These are phyloP conservation scores for Dryococelus australis DNA, from an alignment of 2,888 invertebrate genomes.

Conservation along the genomic window DNA sequence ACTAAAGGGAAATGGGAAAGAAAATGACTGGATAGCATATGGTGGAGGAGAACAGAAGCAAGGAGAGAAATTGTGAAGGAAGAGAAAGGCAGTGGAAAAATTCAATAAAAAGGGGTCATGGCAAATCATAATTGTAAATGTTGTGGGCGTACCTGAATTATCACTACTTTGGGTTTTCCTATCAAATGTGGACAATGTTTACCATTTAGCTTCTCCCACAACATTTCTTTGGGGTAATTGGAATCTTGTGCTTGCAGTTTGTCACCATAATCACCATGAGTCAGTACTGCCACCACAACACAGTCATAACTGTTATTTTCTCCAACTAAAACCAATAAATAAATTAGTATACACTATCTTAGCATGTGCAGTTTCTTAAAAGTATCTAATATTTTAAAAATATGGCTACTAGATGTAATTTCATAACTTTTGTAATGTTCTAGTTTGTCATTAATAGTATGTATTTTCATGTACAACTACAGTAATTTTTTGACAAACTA, in stretches of 20 bases:
- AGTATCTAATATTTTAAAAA: no score
- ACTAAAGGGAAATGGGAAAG: not conserved
- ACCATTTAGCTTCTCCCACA: constrained; percentile 16
- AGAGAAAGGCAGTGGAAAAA: no score
- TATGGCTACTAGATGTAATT: no score
- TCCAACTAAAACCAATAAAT: not conserved
- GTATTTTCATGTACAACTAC: no score
- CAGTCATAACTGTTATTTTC: not conserved
- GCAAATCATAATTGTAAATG: no score
- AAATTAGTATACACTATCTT: not conserved
- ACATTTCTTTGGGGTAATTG: not conserved
- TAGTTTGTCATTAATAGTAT: no score
- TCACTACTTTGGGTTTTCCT: not conserved
- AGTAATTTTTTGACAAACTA: no score
- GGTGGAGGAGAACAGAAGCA: no score
- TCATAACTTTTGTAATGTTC: no score
- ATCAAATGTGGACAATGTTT: not conserved
- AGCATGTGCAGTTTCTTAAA: no score
- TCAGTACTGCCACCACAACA: not conserved
- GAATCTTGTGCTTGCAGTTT: not conserved
- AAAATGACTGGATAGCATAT: not conserved
- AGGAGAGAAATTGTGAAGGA: no score
- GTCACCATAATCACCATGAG: not conserved
- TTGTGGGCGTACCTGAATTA: not conserved
- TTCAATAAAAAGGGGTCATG: not conserved